These are phyloP conservation scores for Tapirus indicus DNA, from an alignment of 2,797 vertebrate genomes.

Conservation along the genomic window DNA sequence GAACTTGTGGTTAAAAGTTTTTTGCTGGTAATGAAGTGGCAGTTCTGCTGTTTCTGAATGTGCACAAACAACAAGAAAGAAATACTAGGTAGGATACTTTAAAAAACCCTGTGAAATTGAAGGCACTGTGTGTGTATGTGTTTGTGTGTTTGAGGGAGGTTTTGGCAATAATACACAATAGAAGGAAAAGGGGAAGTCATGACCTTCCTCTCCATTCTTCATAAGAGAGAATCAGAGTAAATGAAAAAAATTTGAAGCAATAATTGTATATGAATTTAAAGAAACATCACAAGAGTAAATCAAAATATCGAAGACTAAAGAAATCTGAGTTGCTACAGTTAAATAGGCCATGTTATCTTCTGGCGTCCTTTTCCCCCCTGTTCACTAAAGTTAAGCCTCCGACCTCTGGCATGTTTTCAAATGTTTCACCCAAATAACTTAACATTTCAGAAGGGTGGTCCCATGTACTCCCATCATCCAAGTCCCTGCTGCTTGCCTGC, in stretches of 20 bases:
- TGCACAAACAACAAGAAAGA: neutral
- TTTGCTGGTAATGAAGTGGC: neutral
- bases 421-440: neutral
- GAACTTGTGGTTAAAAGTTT: neutral
- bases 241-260: neutral
- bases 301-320: neutral
- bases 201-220: neutral
- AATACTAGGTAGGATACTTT: neutral
- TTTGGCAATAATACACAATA: neutral
- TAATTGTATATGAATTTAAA: neutral
- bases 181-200: neutral
- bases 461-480: rapidly evolving
- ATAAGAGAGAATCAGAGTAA: neutral
- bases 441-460: neutral
- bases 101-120: neutral
- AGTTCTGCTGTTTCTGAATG: neutral
- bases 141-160: neutral
- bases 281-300: neutral
- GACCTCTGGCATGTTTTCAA: neutral
- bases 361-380: no score
- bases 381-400: neutral
- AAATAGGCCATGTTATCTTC: no score
- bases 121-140: rapidly evolving
- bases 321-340: neutral
- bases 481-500: conserved; percentile 61